Evolutionary conservation across 2,113 vertebrate genomes (phyloP).

Genomic region (Okapia johnstoni): DNA sequence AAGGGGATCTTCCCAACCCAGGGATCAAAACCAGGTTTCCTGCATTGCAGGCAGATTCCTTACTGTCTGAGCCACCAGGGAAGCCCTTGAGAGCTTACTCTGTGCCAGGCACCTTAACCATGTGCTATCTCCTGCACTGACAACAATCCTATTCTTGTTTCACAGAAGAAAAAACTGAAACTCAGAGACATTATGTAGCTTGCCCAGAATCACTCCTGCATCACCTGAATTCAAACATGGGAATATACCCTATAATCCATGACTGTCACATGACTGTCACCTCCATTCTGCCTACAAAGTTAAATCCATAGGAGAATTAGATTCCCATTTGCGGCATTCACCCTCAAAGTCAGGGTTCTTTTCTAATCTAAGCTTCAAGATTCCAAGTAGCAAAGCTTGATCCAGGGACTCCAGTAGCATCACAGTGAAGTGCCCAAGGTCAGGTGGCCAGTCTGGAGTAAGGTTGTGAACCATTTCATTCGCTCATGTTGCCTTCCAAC

Average conservation of each 20-base stretch:
- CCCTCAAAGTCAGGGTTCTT: background rate
- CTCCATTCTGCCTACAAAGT: background rate
- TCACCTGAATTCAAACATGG: background rate
- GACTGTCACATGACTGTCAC: background rate
- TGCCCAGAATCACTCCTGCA: background rate
- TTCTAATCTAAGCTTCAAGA: background rate
- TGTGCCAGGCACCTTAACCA: background rate
- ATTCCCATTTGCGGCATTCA: background rate
- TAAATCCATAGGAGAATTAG: background rate
- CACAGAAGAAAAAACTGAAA: background rate
- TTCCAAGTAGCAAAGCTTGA: background rate
- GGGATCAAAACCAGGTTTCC: background rate
- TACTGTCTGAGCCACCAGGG: background rate
- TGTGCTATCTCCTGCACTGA: background rate
- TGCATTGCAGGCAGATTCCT: background rate
- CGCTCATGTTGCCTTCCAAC: background rate
- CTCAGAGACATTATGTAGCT: background rate
- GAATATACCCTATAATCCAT: background rate
- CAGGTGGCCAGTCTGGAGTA: background rate
- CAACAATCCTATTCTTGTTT: background rate
- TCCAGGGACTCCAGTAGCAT: rapidly evolving
- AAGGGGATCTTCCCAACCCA: background rate
- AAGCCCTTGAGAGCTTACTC: background rate
- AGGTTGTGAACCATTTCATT: background rate
- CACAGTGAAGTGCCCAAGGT: background rate